Evolutionary conservation across 2,797 vertebrate genomes (phyloP), one percentile per base, ranked within the genome.

Genomic region (Falco biarmicus): DNA sequence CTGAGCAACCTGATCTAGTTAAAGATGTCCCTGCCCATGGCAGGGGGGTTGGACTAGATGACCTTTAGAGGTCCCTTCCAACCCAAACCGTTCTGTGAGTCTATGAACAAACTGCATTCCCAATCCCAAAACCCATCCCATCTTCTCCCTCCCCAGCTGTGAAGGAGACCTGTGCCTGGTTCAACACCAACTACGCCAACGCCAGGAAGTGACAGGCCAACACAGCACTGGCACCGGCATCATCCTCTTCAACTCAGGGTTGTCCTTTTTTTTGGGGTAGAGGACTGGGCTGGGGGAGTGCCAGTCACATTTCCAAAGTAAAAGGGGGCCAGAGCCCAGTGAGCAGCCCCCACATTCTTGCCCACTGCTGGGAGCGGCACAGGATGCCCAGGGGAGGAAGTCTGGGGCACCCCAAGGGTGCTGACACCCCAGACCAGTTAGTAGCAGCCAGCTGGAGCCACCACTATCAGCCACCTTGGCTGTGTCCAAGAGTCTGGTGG

Each of bases 101-200:
- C 8, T 17, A 1, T 18, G 14, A 17, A 29, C 5, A 68, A 85
- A 50, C 31, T 28, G 3, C 14, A 2, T 63, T 79, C 28, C 51
- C 25, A 17, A 0, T 37, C 24, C 76, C 60, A 5, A 37, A 84
- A 32, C 26, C 15, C 34, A 22, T 29, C 25, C 51, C 66, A 18
- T 85, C 13, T 50, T 79, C 51, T 90, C 81, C 59, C 15, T 43
- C 32, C 64, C 66, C 98, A 99, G 99, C 99, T 1, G 97, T 99
- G 92, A 98, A 99, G 95, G 99, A 99, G 97, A 99, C 99, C 4
- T 99, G 99, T 4, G 86, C 98, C 75, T 99, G 99, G 99, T 99
- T 99, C 96, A 97, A 96, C 0, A 51, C 98, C 73, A 99, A 99
- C 98, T 99, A 99, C 0, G 97, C 98, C 92, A 79, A 81, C 0